Evolutionary conservation across 2,888 invertebrate species (phyloP).

Genomic region (Melitaea athalia): DNA sequence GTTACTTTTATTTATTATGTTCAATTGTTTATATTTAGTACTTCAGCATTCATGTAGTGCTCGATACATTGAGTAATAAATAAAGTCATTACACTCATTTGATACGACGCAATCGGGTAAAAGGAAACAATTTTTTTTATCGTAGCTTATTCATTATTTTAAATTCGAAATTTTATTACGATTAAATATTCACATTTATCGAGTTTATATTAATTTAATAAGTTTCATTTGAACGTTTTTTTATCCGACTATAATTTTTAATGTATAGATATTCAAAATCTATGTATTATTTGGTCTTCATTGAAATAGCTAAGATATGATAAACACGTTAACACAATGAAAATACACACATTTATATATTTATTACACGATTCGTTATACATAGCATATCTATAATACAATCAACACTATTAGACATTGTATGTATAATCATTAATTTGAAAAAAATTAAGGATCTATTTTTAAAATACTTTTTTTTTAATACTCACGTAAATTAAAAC

Average conservation of each 20-base stretch:
- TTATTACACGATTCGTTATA: slow-evolving; percentile 8
- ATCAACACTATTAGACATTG: neutral
- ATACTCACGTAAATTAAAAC: no score
- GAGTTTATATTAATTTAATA: neutral
- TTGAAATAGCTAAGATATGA: slow-evolving; percentile 9
- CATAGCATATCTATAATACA: neutral
- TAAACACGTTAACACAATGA: slow-evolving; percentile 5
- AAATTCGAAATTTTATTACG: no score
- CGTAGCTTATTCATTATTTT: no score
- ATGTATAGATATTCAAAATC: neutral
- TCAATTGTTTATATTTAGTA: no score
- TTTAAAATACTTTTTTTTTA: neutral
- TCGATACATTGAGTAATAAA: no score
- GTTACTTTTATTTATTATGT: no score
- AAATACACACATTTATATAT: slow-evolving; percentile 11
- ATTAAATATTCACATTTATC: no score
- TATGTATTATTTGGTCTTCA: slow-evolving; percentile 13
- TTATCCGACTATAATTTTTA: neutral
- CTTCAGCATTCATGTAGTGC: no score
- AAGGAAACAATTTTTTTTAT: no score
- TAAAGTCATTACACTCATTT: no score
- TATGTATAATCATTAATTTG: slow-evolving; percentile 2
- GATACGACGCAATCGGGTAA: no score
- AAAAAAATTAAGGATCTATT: neutral
- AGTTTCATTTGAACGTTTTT: neutral